Base-by-base conservation (phyloP, 1,140 invertebrate genomes). In the Brachionus angularis region DNA sequence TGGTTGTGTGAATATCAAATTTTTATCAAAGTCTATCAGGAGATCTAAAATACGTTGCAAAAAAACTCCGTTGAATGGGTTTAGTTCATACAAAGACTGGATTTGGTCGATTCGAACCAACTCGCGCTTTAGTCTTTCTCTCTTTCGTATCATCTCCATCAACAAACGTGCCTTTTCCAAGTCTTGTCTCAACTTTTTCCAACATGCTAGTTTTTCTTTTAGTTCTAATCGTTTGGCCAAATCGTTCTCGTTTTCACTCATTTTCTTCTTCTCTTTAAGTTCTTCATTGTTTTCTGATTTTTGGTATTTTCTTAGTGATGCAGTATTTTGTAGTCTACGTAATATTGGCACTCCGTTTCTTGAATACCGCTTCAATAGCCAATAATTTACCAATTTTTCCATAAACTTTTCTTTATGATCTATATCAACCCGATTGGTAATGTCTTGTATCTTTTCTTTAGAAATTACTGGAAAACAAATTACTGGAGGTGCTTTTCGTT, bases 281-380 rank as follows among this genome's bases (percentile, higher is more conserved):
- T 27, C 31, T 16, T n/a, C n/a, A n/a, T n/a, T n/a, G n/a, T n/a
- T n/a, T n/a, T n/a, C n/a, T n/a, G n/a, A n/a, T n/a, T n/a, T n/a
- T n/a, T n/a, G n/a, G n/a, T n/a, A n/a, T n/a, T 71, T 71, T 42
- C n/a, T 46, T 18, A 27, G 12, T 21, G 21, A 36, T 4, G 23
- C 12, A 14, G 47, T 18, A 58, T 58, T 55, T 39, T 82, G 82
- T 14, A 83, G 72, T 18, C 95, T 83, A 71, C 94, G 80, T 25
- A 98, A 79, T 29, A 98, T 82, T 0, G 95, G 95, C 8, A 98
- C 95, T 1, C 96, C 96, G 83, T 96, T 96, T 50, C 95, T 81
- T 70, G 90, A 90, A 77, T 95, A 91, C n/a, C 95, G 73, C 79
- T 97, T 98, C 1, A 97, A 81, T 2, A 91, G 95, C 94, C 95